Conservation (phyloP, 2,113 vertebrate species). For the Charina bottae region DNA sequence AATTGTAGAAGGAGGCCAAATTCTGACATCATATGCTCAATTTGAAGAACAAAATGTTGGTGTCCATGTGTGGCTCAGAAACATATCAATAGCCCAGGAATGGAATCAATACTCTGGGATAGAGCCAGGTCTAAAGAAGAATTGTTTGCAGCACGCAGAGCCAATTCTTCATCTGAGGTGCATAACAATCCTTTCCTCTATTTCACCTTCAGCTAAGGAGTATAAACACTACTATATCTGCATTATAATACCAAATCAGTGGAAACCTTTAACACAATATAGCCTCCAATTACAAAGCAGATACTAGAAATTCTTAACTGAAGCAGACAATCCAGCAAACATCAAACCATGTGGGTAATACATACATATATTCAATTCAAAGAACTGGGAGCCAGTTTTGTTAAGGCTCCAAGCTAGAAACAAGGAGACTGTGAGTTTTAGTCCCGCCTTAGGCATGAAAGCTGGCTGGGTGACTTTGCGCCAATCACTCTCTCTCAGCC, state of each 20-base stretch:
- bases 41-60: not conserved
- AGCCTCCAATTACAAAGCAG: not conserved
- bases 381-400: too few species aligned
- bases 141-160: not conserved
- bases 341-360: not conserved
- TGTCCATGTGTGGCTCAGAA: not conserved
- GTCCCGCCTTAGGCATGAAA: too few species aligned
- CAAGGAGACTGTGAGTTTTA: too few species aligned
- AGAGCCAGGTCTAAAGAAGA: not conserved
- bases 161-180: not conserved
- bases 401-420: too few species aligned
- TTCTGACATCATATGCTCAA: not conserved
- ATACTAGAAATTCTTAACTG: not conserved
- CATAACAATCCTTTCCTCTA: not conserved
- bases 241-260: not conserved
- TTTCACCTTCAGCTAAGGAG: not conserved
- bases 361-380: too few species aligned
- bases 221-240: not conserved
- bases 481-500: too few species aligned
- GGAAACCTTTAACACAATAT: not conserved
- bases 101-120: not conserved
- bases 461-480: too few species aligned
- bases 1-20: not conserved
- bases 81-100: not conserved
- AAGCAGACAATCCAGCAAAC: not conserved